Evolutionary conservation across 2,797 vertebrate species (phyloP).

Genomic region (Cyclopterus lumpus): DNA sequence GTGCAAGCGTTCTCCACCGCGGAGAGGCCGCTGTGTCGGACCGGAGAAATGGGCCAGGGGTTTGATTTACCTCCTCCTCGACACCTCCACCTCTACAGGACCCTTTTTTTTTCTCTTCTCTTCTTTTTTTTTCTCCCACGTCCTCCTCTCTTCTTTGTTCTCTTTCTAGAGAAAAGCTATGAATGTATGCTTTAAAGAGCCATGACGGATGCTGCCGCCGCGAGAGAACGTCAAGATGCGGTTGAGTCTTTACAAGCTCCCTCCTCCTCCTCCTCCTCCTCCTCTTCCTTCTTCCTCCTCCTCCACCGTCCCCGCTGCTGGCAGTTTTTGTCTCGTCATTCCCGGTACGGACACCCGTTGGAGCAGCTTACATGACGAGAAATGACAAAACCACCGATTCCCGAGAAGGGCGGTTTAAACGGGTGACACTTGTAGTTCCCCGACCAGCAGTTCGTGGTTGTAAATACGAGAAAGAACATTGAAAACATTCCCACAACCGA

Average conservation of each 20-base stretch:
- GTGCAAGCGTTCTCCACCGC: constrained; percentile 35
- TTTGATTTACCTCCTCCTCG: constrained; percentile 51
- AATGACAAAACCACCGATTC: constrained; percentile 29
- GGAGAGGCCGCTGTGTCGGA: constrained; percentile 42
- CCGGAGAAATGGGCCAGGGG: constrained; percentile 34
- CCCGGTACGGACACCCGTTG: constrained; percentile 32
- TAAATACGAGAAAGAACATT: constrained; percentile 40
- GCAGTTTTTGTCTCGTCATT: constrained; percentile 34
- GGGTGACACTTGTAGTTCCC: constrained; percentile 28
- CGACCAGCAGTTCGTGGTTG: constrained; percentile 75
- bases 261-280: too few species aligned
- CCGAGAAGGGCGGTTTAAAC: constrained; percentile 8
- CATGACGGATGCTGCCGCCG: constrained; percentile 62
- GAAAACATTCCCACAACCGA: constrained; percentile 59
- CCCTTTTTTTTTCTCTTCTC: background rate
- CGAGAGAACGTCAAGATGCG: constrained; percentile 22
- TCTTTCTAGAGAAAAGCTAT: constrained; percentile 67
- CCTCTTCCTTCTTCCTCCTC: constrained; percentile 1
- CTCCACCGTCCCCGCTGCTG: constrained; percentile 31
- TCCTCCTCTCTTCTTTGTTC: constrained; percentile 44
- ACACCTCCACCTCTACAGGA: constrained; percentile 43
- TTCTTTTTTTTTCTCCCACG: background rate
- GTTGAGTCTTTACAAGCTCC: constrained; percentile 19
- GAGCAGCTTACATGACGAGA: constrained; percentile 44
- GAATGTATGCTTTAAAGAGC: constrained; percentile 82